A percentile compares a stretch with the other conserved stretches of the same genome.
Conservation (phyloP, 2,888 invertebrate genomes). For the Oithona nana region DNA sequence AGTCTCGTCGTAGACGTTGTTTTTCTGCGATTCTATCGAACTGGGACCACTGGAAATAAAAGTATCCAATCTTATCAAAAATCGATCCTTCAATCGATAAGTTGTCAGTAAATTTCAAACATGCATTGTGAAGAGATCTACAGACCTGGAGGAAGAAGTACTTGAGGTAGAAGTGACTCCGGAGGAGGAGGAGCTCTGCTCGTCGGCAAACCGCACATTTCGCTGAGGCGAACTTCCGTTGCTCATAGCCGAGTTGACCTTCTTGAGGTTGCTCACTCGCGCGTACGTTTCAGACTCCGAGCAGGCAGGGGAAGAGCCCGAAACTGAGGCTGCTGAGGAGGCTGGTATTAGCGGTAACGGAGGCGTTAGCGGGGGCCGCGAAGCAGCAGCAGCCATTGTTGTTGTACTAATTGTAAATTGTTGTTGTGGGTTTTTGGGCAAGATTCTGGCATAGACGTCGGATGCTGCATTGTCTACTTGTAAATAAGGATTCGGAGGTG, state of each 20-base stretch:
- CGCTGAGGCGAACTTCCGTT: background rate
- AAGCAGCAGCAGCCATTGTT: background rate
- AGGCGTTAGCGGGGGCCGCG: background rate
- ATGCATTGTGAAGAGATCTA: no score
- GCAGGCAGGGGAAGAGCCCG: background rate
- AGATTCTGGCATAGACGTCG: no score
- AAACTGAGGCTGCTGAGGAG: background rate
- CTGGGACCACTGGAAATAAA: background rate
- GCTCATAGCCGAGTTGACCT: no score
- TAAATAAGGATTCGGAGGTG: slow-evolving; percentile 1
- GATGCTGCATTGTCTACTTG: no score
- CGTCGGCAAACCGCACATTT: background rate
- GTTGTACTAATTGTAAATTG: background rate
- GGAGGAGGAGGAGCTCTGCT: background rate
- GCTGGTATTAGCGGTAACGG: background rate
- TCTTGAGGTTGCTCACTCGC: background rate
- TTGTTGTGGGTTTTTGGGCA: no score
- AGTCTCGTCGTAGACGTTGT: slow-evolving; percentile 8
- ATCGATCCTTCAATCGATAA: no score
- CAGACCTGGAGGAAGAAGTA: no score
- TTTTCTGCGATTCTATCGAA: background rate
- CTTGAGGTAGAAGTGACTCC: no score
- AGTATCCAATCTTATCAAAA: no score
- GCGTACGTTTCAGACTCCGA: background rate
- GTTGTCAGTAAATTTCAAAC: no score